Evolutionary conservation across 2,113 vertebrate genomes (phyloP).

Genomic region (Festucalex cinctus): DNA sequence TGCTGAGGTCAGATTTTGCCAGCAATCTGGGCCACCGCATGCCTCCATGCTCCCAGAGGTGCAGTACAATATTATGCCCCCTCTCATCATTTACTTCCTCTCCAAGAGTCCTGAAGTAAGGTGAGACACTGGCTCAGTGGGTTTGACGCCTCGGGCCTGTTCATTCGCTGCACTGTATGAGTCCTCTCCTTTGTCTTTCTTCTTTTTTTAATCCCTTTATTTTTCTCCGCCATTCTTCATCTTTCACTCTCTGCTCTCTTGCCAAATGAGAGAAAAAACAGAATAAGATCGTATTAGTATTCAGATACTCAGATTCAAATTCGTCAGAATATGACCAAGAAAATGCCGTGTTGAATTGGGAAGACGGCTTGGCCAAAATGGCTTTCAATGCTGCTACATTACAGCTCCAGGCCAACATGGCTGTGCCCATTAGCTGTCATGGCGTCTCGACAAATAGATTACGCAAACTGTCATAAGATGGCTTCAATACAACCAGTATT

Average conservation of each 20-base stretch:
- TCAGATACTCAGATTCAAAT: too few relatives aligned
- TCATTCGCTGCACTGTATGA: constrained; percentile 32
- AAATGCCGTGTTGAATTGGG: too few relatives aligned
- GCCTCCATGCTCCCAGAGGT: constrained; percentile 45
- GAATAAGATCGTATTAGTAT: too few relatives aligned
- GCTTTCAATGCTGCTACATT: too few relatives aligned
- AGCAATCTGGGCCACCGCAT: constrained; percentile 57
- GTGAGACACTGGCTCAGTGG: constrained; percentile 39
- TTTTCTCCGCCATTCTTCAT: constrained; percentile 5
- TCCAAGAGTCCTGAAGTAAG: constrained; percentile 48
- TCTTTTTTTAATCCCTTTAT: constrained; percentile 2
- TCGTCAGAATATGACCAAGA: too few relatives aligned
- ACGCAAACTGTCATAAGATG: too few relatives aligned
- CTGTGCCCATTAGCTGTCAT: too few relatives aligned
- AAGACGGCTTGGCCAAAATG: too few relatives aligned
- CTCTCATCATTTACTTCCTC: constrained; percentile 27
- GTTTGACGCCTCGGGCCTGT: constrained; percentile 51
- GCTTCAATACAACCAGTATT: too few relatives aligned
- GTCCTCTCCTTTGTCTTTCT: constrained; percentile 29
- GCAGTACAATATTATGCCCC: constrained; percentile 27
- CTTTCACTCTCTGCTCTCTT: not conserved
- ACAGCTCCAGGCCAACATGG: too few relatives aligned
- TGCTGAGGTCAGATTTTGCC: constrained; percentile 35
- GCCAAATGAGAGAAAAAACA: too few relatives aligned
- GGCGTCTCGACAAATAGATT: too few relatives aligned